phyloP scores from a whole-genome alignment of 2,888 invertebrate genomes.

The Drosophila helvetica region DNA sequence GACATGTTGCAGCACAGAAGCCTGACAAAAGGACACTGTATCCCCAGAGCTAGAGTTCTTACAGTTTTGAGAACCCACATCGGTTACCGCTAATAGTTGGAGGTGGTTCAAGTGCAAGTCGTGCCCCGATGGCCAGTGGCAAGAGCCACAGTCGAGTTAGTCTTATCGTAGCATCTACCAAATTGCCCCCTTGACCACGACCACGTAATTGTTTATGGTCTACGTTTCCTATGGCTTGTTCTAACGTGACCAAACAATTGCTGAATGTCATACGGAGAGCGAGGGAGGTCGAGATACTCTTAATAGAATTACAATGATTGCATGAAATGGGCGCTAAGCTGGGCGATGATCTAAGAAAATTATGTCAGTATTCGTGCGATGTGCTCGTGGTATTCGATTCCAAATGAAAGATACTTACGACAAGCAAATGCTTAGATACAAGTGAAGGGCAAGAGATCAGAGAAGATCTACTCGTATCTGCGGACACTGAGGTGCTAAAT shows the following conservation, averaged over 20 bases:
- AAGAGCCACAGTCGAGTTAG: conserved; percentile 16
- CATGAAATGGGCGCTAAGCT: conserved; percentile 48
- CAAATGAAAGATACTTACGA: conserved; percentile 36
- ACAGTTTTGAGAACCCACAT: conserved; percentile 44
- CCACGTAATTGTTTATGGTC: conserved; percentile 47
- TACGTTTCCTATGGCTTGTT: conserved; percentile 29
- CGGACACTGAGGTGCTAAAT: neutral
- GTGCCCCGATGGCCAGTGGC: conserved; percentile 28
- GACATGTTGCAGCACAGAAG: conserved; percentile 17
- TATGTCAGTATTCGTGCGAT: conserved; percentile 39
- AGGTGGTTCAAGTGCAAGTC: conserved; percentile 29
- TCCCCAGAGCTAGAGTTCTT: neutral
- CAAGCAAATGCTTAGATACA: neutral
- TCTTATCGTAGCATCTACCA: conserved; percentile 64
- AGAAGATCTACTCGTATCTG: neutral
- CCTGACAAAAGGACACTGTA: conserved; percentile 42
- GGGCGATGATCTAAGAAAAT: conserved; percentile 61
- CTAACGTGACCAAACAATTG: conserved; percentile 57
- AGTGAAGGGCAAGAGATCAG: neutral
- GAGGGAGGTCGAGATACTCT: conserved; percentile 20
- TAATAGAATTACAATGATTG: conserved; percentile 48
- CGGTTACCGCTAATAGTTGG: conserved; percentile 38
- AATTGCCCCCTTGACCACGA: conserved; percentile 57
- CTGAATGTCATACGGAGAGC: conserved; percentile 42
- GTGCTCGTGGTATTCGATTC: conserved; percentile 46